These are phyloP conservation scores for Lingula anatina DNA, from an alignment of 2,888 invertebrate species.

Conservation along the genomic window DNA sequence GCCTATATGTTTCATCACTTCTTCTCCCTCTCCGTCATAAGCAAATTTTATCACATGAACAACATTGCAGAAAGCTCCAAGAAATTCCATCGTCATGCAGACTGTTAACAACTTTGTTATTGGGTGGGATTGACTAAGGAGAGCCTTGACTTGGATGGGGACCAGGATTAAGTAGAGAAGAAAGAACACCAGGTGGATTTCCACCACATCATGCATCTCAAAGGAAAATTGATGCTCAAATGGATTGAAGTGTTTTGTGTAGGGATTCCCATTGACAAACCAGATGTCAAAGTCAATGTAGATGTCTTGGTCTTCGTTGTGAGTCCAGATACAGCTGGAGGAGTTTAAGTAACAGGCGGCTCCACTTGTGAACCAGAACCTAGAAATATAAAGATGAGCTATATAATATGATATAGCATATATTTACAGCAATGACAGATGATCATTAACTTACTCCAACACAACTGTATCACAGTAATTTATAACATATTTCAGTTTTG, in stretches of 20 bases:
- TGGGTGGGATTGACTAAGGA: constrained; percentile 80
- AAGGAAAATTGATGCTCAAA: constrained; percentile 94
- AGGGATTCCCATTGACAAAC: constrained; percentile 94
- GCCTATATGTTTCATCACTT: constrained; percentile 76
- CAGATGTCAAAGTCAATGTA: constrained; percentile 81
- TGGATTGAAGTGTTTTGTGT: constrained; percentile 69
- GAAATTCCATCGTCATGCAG: constrained; percentile 77
- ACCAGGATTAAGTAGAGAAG: constrained; percentile 77
- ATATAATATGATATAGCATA: too few relatives aligned
- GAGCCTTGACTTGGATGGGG: constrained; percentile 87
- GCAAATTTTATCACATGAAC: constrained; percentile 86
- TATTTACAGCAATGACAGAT: too few relatives aligned
- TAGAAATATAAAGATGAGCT: constrained; percentile 48
- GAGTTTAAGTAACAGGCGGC: constrained; percentile 76
- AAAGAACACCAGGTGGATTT: constrained; percentile 84
- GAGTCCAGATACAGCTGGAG: constrained; percentile 30
- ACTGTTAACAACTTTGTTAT: constrained; percentile 86
- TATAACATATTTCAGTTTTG: too few relatives aligned
- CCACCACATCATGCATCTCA: constrained; percentile 79
- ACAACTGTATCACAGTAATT: too few relatives aligned
- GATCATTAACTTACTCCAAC: too few relatives aligned
- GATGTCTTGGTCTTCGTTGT: constrained; percentile 15
- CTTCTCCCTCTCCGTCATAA: constrained; percentile 81
- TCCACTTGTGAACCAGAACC: constrained; percentile 94
- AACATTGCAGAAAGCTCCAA: constrained; percentile 80